Evolutionary conservation across 2,113 vertebrate species (phyloP).

Genomic region (Odontophorus gujanensis): DNA sequence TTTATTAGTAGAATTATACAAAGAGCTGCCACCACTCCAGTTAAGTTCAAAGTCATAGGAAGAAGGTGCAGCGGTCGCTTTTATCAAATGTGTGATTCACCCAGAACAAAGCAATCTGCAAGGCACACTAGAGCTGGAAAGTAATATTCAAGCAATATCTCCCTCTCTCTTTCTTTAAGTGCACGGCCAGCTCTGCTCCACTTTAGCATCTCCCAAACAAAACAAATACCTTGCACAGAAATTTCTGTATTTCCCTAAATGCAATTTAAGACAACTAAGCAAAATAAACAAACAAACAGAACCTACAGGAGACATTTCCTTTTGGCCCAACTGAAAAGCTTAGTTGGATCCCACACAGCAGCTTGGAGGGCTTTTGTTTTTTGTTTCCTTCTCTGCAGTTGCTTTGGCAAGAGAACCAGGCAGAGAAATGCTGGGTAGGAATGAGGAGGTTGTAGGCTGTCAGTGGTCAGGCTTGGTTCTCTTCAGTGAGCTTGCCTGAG

Average conservation of each 20-base stretch:
- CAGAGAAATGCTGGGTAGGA: background rate
- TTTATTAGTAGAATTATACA: background rate
- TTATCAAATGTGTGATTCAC: background rate
- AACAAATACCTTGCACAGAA: background rate
- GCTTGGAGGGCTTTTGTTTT: background rate
- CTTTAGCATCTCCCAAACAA: slow-evolving; percentile 15
- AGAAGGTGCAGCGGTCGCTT: background rate
- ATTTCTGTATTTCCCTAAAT: background rate
- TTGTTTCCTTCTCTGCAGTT: background rate
- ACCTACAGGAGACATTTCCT: background rate
- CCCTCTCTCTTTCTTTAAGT: background rate
- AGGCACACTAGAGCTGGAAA: background rate
- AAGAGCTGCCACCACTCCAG: background rate
- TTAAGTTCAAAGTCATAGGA: background rate
- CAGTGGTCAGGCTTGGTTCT: background rate
- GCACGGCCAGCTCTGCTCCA: background rate
- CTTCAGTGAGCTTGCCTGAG: background rate
- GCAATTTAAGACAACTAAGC: slow-evolving; percentile 11
- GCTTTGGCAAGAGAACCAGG: background rate
- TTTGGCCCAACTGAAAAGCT: background rate
- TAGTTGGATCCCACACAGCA: background rate
- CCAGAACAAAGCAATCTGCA: background rate
- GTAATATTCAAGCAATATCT: background rate
- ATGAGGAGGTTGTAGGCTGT: background rate
- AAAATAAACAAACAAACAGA: slow-evolving; percentile 5